Evolutionary conservation across 2,888 invertebrate genomes (phyloP).

Genomic region (Mesochorus sp.): DNA sequence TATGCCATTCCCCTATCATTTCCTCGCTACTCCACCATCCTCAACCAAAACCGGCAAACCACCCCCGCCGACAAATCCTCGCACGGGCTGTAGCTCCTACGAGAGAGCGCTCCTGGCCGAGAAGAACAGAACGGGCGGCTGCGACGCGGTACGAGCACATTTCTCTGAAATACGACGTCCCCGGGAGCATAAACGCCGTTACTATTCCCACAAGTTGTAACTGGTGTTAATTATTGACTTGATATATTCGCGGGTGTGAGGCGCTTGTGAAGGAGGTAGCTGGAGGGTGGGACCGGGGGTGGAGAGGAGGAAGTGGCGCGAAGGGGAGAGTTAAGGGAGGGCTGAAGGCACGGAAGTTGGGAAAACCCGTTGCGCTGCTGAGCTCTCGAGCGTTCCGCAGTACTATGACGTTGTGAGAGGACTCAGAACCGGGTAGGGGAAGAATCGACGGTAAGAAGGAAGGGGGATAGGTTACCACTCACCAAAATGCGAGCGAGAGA

Average conservation of each 20-base stretch:
- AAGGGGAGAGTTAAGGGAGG: slow-evolving; percentile 11
- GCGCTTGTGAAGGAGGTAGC: slow-evolving; percentile 44
- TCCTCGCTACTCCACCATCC: slow-evolving; percentile 54
- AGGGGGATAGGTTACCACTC: slow-evolving; percentile 58
- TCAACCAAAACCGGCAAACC: slow-evolving; percentile 64
- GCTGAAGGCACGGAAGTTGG: slow-evolving; percentile 50
- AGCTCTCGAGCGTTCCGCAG: slow-evolving; percentile 30
- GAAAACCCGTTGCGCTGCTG: slow-evolving; percentile 47
- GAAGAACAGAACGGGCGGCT: slow-evolving; percentile 59
- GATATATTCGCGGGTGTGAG: slow-evolving; percentile 71
- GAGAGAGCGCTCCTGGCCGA: slow-evolving; percentile 52
- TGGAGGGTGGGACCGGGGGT: slow-evolving; percentile 45
- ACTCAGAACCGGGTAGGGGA: slow-evolving; percentile 26
- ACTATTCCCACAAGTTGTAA: slow-evolving; percentile 82
- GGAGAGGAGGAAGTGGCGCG: slow-evolving; percentile 22
- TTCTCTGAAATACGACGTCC: slow-evolving; percentile 82
- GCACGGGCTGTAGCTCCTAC: slow-evolving; percentile 60
- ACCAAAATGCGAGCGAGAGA: slow-evolving; percentile 49
- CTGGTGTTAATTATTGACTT: slow-evolving; percentile 82
- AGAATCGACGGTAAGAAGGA: slow-evolving; percentile 24
- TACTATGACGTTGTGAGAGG: slow-evolving; percentile 50
- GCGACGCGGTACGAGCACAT: slow-evolving; percentile 79
- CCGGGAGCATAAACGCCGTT: slow-evolving; percentile 81
- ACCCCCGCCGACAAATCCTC: slow-evolving; percentile 75
- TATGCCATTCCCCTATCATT: slow-evolving; percentile 56